Percentiles rank a stretch among this genome's conserved stretches.
Conservation (phyloP, 2,113 vertebrate species). For the Rhinichthys klamathensis region DNA sequence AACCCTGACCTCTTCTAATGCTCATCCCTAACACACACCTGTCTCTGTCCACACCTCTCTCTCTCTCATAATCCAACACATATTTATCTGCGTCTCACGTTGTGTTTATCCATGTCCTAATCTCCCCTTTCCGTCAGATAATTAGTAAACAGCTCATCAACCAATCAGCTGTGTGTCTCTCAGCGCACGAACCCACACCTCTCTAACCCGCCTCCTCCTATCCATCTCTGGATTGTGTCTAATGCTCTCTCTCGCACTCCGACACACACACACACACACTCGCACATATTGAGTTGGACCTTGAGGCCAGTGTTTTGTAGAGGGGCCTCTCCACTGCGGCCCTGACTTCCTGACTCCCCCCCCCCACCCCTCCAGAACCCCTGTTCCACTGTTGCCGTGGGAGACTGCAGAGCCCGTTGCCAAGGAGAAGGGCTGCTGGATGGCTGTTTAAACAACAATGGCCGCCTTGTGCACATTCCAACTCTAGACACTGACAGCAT, state of each 20-base stretch:
- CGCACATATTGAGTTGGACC: slow-evolving; percentile 72
- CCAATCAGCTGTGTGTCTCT: slow-evolving; percentile 24
- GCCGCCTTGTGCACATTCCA: slow-evolving; percentile 81
- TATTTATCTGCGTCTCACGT: not conserved
- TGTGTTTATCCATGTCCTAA: slow-evolving; percentile 10
- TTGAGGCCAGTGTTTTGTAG: slow-evolving; percentile 78
- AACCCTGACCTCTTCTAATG: not conserved
- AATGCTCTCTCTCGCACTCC: slow-evolving; percentile 53
- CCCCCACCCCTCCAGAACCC: slow-evolving; percentile 64
- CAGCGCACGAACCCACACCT: not conserved
- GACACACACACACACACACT: slow-evolving; percentile 52
- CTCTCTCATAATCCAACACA: slow-evolving; percentile 19
- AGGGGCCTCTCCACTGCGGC: slow-evolving; percentile 76
- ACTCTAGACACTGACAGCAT: slow-evolving; percentile 78
- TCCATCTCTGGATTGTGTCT: slow-evolving; percentile 38
- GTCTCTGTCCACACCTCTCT: slow-evolving; percentile 23
- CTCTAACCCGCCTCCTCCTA: not conserved
- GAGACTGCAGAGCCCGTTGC: slow-evolving; percentile 85
- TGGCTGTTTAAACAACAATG: slow-evolving; percentile 86
- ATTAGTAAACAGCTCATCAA: slow-evolving; percentile 37
- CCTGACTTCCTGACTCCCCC: slow-evolving; percentile 80
- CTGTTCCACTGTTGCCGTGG: slow-evolving; percentile 81
- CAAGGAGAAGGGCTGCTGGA: slow-evolving; percentile 84
- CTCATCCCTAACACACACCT: not conserved
- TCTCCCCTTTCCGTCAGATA: slow-evolving; percentile 15